Evolutionary conservation across 2,113 vertebrate genomes (phyloP).

Genomic region (Equus quagga): DNA sequence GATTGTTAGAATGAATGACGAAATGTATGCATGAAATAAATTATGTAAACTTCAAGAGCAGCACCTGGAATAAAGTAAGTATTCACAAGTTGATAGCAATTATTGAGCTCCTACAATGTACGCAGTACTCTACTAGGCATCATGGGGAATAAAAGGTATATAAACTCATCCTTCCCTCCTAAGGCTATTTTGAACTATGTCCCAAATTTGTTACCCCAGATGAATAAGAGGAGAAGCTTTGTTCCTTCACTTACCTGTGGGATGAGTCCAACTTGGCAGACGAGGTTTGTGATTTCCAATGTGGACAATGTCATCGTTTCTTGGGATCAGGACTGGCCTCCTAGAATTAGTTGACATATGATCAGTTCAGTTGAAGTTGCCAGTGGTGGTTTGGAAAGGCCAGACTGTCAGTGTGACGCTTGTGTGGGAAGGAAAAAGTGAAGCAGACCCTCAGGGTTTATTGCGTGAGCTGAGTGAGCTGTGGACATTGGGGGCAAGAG

Average conservation of each 20-base stretch:
- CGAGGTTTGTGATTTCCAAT: neutral
- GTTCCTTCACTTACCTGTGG: neutral
- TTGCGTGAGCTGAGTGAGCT: neutral
- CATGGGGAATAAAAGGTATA: neutral
- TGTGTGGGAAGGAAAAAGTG: conserved; percentile 1
- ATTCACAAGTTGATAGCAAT: neutral
- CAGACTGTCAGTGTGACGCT: neutral
- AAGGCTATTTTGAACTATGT: neutral
- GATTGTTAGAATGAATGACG: conserved; percentile 18
- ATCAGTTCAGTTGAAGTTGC: conserved; percentile 20
- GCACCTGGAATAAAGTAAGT: neutral
- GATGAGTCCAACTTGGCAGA: neutral
- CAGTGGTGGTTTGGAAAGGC: conserved; percentile 1
- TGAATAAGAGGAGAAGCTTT: neutral
- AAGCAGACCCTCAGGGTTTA: neutral
- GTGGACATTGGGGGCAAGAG: neutral
- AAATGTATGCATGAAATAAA: neutral
- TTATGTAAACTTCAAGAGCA: neutral
- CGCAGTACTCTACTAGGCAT: too few relatives aligned
- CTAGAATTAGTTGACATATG: neutral
- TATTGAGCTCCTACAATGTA: neutral
- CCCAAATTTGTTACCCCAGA: neutral
- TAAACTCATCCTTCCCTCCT: neutral
- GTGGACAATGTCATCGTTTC: neutral
- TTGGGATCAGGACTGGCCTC: neutral